These are phyloP conservation scores for Gadus macrocephalus DNA, from an alignment of 2,113 vertebrate genomes.

Conservation along the genomic window DNA sequence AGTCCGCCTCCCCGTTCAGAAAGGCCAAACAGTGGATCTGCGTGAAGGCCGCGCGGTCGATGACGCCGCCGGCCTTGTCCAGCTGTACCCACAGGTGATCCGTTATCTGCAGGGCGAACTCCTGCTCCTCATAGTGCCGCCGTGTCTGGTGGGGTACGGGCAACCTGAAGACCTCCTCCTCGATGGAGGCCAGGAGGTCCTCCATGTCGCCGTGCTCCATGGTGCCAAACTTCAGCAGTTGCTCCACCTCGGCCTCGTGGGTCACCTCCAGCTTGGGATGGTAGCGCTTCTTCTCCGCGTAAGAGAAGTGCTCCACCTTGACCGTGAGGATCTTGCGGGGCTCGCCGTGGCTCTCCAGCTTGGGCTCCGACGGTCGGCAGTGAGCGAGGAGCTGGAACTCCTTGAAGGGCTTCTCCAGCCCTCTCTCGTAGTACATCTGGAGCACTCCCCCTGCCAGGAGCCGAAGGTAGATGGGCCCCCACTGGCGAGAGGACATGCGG, in stretches of 20 bases:
- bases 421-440: conserved; percentile 94
- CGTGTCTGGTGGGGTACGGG: conserved; percentile 67
- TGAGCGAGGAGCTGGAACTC: conserved; percentile 87
- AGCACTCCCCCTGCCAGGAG: conserved; percentile 83
- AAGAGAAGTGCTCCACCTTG: conserved; percentile 88
- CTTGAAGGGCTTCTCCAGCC: conserved; percentile 92
- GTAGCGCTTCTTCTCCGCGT: conserved; percentile 85
- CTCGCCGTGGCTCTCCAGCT: conserved; percentile 84
- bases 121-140: conserved; percentile 87
- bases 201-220: conserved; percentile 81
- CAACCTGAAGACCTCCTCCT: conserved; percentile 87
- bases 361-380: conserved; percentile 84
- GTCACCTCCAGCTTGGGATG: conserved; percentile 84
- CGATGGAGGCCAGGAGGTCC: conserved; percentile 79
- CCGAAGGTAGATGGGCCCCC: conserved; percentile 92
- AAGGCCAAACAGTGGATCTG: conserved; percentile 88
- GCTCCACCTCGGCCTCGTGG: conserved; percentile 83
- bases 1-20: conserved; percentile 78
- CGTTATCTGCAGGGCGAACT: conserved; percentile 84
- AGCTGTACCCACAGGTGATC: conserved; percentile 88
- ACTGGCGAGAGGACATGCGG: conserved; percentile 97
- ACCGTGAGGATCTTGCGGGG: conserved; percentile 88
- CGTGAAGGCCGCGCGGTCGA: conserved; percentile 77
- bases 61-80: conserved; percentile 74
- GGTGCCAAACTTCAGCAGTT: conserved; percentile 94